Conservation (phyloP, 2,113 vertebrate genomes). For the Rhinoderma darwinii region DNA sequence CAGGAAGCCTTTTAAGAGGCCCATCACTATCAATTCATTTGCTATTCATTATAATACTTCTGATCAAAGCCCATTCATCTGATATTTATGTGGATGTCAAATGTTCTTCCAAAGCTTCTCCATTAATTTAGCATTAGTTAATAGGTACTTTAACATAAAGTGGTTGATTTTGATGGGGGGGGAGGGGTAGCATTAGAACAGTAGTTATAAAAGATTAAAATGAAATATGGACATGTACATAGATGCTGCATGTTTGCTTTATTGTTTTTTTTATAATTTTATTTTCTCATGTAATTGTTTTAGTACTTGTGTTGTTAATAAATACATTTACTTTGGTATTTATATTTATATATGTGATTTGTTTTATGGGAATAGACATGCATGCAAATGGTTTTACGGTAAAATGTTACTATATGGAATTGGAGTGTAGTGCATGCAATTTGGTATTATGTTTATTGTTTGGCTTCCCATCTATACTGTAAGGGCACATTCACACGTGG, state of each 20-base stretch:
- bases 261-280: not conserved
- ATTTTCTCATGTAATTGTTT: not conserved
- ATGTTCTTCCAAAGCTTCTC: conserved; percentile 66
- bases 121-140: conserved; percentile 71
- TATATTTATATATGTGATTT: not conserved
- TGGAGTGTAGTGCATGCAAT: not conserved
- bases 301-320: not conserved
- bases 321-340: not conserved
- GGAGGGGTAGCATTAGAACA: conserved; percentile 73
- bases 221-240: not conserved
- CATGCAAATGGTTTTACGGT: not conserved
- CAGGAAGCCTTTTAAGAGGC: conserved; percentile 56
- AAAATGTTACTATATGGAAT: not conserved
- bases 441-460: not conserved
- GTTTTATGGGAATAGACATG: not conserved
- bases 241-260: not conserved
- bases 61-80: conserved; percentile 65
- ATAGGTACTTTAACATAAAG: conserved; percentile 73
- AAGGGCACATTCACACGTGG: no score
- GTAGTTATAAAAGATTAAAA: conserved; percentile 61
- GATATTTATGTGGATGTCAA: conserved; percentile 68
- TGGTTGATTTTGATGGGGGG: conserved; percentile 71
- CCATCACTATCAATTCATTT: conserved; percentile 55
- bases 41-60: conserved; percentile 61
- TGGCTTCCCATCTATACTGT: not conserved